A percentile compares a stretch with the other conserved stretches of the same genome.
Conservation (phyloP, 2,113 vertebrate genomes). For the Ctenodactylus gundi region DNA sequence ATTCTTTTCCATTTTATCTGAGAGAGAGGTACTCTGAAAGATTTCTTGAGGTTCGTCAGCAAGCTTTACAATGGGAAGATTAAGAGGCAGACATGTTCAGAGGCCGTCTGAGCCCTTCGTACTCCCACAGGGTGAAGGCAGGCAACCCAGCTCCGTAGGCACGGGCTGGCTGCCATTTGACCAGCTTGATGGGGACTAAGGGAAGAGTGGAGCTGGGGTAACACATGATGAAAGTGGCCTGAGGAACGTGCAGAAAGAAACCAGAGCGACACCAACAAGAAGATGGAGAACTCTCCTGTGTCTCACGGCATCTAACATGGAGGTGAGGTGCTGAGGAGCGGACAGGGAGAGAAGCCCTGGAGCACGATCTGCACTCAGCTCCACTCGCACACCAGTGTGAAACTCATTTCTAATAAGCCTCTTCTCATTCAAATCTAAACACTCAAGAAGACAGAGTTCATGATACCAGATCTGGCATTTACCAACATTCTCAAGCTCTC, state of each 20-base stretch:
- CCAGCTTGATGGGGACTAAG: neutral
- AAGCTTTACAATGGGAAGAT: neutral
- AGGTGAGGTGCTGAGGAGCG: neutral
- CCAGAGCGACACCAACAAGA: neutral
- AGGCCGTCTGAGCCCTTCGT: too few relatives aligned
- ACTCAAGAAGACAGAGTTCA: neutral
- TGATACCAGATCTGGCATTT: neutral
- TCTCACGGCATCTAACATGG: neutral
- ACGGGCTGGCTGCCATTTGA: neutral
- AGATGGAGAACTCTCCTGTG: neutral
- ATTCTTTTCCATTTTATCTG: neutral
- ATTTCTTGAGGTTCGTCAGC: neutral
- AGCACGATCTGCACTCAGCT: neutral
- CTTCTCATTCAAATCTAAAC: constrained; percentile 28
- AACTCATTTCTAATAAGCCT: neutral
- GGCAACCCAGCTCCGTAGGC: too few relatives aligned
- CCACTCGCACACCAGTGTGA: neutral
- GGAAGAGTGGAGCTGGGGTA: neutral
- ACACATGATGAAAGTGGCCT: neutral
- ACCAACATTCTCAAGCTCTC: constrained; percentile 31
- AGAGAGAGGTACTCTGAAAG: neutral
- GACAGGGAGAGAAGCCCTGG: neutral
- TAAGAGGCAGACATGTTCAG: too few relatives aligned
- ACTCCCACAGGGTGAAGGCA: neutral
- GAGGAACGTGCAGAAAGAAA: neutral